These are phyloP conservation scores for Pygoscelis adeliae DNA, from an alignment of 2,113 vertebrate genomes.

Conservation along the genomic window DNA sequence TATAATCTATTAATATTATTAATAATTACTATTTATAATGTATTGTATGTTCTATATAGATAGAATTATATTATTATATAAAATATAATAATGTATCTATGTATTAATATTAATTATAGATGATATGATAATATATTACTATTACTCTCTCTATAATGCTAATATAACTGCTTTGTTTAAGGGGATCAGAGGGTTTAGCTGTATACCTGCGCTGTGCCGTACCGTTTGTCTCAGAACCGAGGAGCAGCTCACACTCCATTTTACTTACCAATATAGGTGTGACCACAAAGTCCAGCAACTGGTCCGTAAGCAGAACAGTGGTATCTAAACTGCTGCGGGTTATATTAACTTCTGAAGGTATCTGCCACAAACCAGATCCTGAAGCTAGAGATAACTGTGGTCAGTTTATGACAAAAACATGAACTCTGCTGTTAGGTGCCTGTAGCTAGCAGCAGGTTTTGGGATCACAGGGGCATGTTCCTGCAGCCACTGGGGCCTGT, in stretches of 20 bases:
- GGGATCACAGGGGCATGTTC: not conserved
- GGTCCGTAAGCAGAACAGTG: not conserved
- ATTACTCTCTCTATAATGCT: not conserved
- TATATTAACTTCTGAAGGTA: not conserved
- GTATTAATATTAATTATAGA: not conserved
- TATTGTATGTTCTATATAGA: not conserved
- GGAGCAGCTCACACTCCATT: not conserved
- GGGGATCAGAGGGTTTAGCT: not conserved
- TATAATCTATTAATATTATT: too few species aligned
- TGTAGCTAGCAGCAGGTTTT: not conserved
- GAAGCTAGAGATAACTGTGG: not conserved
- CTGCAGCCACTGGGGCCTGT: not conserved
- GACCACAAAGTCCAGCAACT: not conserved
- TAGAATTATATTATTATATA: not conserved
- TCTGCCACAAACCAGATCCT: not conserved
- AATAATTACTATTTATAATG: not conserved
- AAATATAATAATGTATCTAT: not conserved
- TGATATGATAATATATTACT: not conserved
- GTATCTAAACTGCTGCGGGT: not conserved
- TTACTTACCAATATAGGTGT: not conserved
- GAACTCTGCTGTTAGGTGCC: not conserved
- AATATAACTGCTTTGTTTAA: not conserved
- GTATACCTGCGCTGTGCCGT: accelerated
- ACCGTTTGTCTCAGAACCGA: not conserved
- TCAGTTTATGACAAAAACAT: not conserved